Base-by-base conservation (phyloP, 2,113 vertebrate species). In the Typhlomys cinereus region DNA sequence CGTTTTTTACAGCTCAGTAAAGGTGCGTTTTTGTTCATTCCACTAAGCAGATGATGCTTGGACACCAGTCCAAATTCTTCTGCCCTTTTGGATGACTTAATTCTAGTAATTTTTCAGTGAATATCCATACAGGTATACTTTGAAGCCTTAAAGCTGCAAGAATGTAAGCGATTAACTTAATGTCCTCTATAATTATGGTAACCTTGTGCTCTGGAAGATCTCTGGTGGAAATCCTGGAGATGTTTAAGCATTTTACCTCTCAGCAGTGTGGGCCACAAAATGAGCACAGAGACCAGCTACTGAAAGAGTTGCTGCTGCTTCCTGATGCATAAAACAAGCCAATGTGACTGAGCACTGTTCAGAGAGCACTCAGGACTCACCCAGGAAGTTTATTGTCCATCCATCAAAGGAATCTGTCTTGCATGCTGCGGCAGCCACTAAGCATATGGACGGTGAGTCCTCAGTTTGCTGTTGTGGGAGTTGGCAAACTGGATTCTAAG, bases 1-100 rank as follows among this genome's bases (percentile, higher is more conserved):
- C 20, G 64, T 87, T 80, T 73, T 78, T 85, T 14, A 39, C 0
- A 2, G 93, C 29, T 88, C 91, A 94, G 84, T 46, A 85, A 54
- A 29, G 75, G 13, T 78, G 57, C 41, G 5, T 73, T 62, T 27
- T 17, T 57, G 18, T 6, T 48, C 17, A 18, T 80, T 66, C 85
- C 31, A 12, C 36, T 8, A 10, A 73, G 57, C 1, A 50, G 48
- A 89, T 39, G 44, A 2, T 15, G 9, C 0, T 25, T 7, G 54
- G 70, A 48, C 27, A 44, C 15, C 1, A 21, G 31, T 66, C 3
- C 0, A 11, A 84, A 78, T 41, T 36, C 4, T 8, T 57, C 46
- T 18, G 31, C 9, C 17, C 17, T 84, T 57, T 7, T 6, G 31
- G 3, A 27, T 36, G 48, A 54, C 69, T 86, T 74, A 18, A n/a